A percentile compares a stretch with the other conserved stretches of the same genome.
phyloP scores from a whole-genome alignment of 2,113 vertebrate genomes.

The Sisor rabdophorus region DNA sequence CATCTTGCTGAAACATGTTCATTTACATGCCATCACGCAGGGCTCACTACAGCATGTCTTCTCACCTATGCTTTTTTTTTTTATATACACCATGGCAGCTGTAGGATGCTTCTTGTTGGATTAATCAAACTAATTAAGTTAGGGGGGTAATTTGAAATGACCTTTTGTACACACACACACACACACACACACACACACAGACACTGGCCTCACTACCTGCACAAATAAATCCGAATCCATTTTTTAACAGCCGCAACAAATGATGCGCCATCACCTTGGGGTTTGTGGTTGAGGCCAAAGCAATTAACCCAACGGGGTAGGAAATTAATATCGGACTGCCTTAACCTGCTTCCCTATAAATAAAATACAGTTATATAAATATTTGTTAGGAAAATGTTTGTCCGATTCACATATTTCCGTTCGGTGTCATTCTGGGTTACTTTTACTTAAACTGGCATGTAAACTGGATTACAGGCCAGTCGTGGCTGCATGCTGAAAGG shows the following conservation, averaged over 20 bases:
- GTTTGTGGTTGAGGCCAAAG: slow-evolving; percentile 64
- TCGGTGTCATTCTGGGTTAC: slow-evolving; percentile 60
- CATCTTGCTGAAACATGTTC: background rate
- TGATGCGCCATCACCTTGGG: slow-evolving; percentile 64
- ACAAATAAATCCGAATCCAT: slow-evolving; percentile 55
- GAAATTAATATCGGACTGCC: slow-evolving; percentile 31
- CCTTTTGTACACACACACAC: slow-evolving; percentile 57
- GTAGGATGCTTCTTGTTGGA: slow-evolving; percentile 45
- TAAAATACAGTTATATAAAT: slow-evolving; percentile 31
- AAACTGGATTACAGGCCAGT: slow-evolving; percentile 73
- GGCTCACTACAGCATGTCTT: background rate
- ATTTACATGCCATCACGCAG: slow-evolving; percentile 7
- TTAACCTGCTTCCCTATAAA: too few species aligned
- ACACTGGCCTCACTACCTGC: slow-evolving; percentile 57
- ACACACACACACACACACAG: slow-evolving; percentile 27
- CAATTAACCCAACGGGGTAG: slow-evolving; percentile 61
- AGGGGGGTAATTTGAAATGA: slow-evolving; percentile 64
- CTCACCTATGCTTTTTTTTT: background rate
- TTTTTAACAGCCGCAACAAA: slow-evolving; percentile 52
- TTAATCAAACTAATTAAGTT: slow-evolving; percentile 71
- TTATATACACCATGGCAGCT: background rate
- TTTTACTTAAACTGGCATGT: slow-evolving; percentile 57
- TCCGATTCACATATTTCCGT: slow-evolving; percentile 68
- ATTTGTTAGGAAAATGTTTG: slow-evolving; percentile 58
- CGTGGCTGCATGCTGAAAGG: slow-evolving; percentile 66